Percentiles rank a stretch among this genome's conserved stretches.
phyloP scores from a whole-genome alignment of 2,888 invertebrate genomes.

The Cerastis leucographa region DNA sequence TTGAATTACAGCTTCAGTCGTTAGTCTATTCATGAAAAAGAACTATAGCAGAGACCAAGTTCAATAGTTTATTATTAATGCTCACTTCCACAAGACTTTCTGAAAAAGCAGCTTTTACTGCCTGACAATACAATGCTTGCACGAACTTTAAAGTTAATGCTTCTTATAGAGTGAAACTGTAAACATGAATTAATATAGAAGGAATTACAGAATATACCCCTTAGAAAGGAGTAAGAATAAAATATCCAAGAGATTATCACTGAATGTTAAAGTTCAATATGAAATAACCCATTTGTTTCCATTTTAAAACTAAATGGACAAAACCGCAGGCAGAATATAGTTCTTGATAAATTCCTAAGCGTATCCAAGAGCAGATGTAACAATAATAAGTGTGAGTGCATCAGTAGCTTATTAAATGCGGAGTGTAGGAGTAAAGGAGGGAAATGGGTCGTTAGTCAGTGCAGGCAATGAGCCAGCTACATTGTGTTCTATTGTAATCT shows the following conservation, averaged over 20 bases:
- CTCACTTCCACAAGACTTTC: background rate
- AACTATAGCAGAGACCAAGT: background rate
- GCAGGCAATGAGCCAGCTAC: conserved; percentile 58
- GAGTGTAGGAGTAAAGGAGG: conserved; percentile 51
- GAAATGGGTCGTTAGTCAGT: conserved; percentile 57
- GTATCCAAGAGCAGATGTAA: conserved; percentile 24
- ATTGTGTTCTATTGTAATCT: conserved; percentile 52
- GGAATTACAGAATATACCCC: background rate
- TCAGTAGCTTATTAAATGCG: conserved; percentile 47
- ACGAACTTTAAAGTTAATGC: background rate
- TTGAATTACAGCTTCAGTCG: background rate
- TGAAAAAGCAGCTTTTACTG: background rate
- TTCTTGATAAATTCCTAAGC: conserved; percentile 7
- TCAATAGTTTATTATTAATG: background rate
- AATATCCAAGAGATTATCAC: background rate
- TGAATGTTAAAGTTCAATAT: background rate
- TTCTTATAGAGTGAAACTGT: background rate
- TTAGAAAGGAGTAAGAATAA: background rate
- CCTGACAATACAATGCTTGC: background rate
- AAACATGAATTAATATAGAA: background rate
- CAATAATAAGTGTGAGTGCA: conserved; percentile 44
- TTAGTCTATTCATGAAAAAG: background rate
- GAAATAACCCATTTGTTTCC: background rate
- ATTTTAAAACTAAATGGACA: background rate
- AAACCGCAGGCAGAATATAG: background rate